Evolutionary conservation across 2,113 vertebrate species (phyloP).

Genomic region (Typhlomys cinereus): DNA sequence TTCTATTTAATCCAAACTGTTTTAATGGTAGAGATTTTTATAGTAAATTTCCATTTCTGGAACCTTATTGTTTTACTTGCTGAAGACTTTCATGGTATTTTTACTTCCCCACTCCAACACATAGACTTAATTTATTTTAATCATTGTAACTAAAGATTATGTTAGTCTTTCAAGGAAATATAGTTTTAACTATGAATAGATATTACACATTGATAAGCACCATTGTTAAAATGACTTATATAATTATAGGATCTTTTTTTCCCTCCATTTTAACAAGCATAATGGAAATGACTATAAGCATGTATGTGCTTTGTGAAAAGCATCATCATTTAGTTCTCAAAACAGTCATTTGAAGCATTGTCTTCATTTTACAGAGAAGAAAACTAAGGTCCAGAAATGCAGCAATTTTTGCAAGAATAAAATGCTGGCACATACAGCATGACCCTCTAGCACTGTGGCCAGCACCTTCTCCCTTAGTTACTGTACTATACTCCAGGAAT

Average conservation of each 20-base stretch:
- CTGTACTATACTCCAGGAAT: too few relatives aligned
- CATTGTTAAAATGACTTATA: too few relatives aligned
- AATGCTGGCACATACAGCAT: too few relatives aligned
- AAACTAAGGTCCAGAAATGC: background rate
- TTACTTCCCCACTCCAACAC: background rate
- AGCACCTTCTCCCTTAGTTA: too few relatives aligned
- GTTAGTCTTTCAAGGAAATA: background rate
- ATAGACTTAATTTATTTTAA: background rate
- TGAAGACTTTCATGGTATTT: background rate
- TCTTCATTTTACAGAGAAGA: background rate
- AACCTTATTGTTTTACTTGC: background rate
- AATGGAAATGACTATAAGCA: background rate
- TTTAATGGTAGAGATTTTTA: background rate
- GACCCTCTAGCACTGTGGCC: too few relatives aligned
- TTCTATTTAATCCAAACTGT: background rate
- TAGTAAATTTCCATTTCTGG: background rate
- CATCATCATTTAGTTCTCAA: background rate
- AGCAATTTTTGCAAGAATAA: too few relatives aligned
- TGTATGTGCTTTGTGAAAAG: background rate
- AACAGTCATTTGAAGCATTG: too few relatives aligned
- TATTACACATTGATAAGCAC: background rate
- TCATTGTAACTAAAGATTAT: background rate
- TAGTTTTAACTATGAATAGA: background rate
- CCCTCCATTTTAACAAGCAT: background rate
- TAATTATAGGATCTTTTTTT: background rate